phyloP scores from a whole-genome alignment of 2,888 invertebrate genomes.

The Philonicus albiceps region DNA sequence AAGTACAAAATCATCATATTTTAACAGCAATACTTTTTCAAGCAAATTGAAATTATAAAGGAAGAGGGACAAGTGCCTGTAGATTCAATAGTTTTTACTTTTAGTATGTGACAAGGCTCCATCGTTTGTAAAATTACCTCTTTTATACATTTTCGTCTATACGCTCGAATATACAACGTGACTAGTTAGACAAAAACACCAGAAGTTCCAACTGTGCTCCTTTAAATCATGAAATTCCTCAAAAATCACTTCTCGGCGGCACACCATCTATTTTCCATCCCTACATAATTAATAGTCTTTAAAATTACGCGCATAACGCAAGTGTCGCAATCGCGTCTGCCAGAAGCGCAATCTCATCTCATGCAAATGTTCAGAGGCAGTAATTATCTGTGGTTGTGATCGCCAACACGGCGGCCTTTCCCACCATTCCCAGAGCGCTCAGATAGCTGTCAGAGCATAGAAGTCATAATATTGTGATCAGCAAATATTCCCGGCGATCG shows the following conservation, averaged over 20 bases:
- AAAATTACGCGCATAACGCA: conserved; percentile 1
- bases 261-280: neutral
- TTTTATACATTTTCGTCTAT: neutral
- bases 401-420: neutral
- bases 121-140: too few species aligned
- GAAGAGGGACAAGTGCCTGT: too few species aligned
- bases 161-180: neutral
- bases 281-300: conserved; percentile 19
- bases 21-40: too few species aligned
- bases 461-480: conserved; percentile 35
- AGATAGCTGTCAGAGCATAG: conserved; percentile 5
- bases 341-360: neutral
- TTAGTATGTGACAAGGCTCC: too few species aligned
- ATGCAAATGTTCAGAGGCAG: neutral
- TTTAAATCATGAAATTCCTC: neutral
- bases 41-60: too few species aligned
- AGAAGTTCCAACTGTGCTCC: neutral
- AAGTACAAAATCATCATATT: too few species aligned
- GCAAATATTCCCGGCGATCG: conserved; percentile 19
- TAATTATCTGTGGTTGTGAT: neutral
- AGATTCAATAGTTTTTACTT: too few species aligned
- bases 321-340: neutral
- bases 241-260: neutral
- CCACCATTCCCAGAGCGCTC: neutral
- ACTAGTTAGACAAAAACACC: neutral